A percentile compares a stretch with the other conserved stretches of the same genome.
These are phyloP conservation scores for Aphodius granarius DNA, from an alignment of 2,888 invertebrate genomes.

Conservation along the genomic window DNA sequence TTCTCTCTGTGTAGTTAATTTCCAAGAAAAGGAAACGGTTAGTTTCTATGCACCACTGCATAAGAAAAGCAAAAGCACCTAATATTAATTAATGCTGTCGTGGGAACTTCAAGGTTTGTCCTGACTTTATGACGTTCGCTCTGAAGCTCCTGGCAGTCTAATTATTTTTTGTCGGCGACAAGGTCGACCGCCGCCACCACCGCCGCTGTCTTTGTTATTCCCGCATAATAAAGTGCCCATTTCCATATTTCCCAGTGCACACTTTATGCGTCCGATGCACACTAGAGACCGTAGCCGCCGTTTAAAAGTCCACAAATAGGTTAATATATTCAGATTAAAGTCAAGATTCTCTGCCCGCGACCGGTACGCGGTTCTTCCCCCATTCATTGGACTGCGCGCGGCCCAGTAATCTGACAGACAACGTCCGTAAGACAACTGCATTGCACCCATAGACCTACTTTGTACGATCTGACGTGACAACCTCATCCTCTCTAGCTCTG, in stretches of 20 bases:
- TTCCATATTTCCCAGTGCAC: background rate
- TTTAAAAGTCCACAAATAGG: background rate
- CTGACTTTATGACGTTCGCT: background rate
- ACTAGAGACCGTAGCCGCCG: background rate
- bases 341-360: background rate
- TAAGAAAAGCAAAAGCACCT: background rate
- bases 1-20: background rate
- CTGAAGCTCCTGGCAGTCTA: background rate
- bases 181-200: background rate
- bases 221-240: background rate
- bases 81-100: background rate
- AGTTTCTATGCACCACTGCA: background rate
- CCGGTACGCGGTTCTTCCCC: background rate
- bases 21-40: background rate
- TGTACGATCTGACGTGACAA: background rate
- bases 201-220: background rate
- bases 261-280: background rate
- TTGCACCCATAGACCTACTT: background rate
- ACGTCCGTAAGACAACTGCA: background rate
- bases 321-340: background rate
- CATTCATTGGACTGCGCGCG: background rate
- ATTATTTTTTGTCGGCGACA: background rate
- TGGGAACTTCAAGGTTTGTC: background rate
- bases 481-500: background rate
- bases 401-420: background rate